Conservation (phyloP, 2,797 vertebrate genomes). For the Eleutherodactylus coqui region DNA sequence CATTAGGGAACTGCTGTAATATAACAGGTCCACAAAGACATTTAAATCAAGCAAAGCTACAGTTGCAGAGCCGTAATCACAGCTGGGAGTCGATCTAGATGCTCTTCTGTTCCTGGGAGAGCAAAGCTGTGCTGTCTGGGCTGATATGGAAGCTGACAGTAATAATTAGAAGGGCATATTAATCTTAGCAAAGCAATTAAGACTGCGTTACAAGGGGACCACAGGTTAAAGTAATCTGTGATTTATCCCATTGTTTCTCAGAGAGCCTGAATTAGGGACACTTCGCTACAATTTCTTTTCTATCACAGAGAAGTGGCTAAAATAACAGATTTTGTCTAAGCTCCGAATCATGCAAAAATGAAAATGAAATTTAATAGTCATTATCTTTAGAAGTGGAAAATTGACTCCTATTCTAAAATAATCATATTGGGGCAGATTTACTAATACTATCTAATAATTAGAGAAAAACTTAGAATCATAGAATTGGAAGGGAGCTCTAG, state of each 20-base stretch:
- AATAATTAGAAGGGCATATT: conserved; percentile 51
- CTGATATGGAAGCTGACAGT: conserved; percentile 19
- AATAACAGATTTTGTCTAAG: conserved; percentile 3
- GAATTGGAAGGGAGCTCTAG: too few species aligned
- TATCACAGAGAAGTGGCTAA: background rate
- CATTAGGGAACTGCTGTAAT: conserved; percentile 48
- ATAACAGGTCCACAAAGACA: conserved; percentile 41
- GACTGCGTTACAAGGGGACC: conserved; percentile 31
- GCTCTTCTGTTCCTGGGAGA: conserved; percentile 40
- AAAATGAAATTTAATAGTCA: conserved; percentile 30
- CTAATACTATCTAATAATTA: too few species aligned
- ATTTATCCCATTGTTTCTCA: conserved; percentile 26
- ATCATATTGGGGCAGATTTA: background rate
- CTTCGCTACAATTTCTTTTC: conserved; percentile 5
- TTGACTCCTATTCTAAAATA: background rate
- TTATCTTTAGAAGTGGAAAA: conserved; percentile 15
- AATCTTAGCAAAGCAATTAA: conserved; percentile 44
- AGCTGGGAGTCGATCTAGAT: conserved; percentile 42
- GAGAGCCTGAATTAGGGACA: background rate
- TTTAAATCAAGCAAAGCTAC: conserved; percentile 44
- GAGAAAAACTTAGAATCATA: too few species aligned
- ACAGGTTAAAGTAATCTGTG: conserved; percentile 31
- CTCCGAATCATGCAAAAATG: background rate
- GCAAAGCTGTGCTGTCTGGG: background rate
- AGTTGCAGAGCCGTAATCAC: conserved; percentile 52